Evolutionary conservation across 2,888 invertebrate species (phyloP), one percentile per base, ranked within the genome.

Genomic region (Sinelater perroti): DNA sequence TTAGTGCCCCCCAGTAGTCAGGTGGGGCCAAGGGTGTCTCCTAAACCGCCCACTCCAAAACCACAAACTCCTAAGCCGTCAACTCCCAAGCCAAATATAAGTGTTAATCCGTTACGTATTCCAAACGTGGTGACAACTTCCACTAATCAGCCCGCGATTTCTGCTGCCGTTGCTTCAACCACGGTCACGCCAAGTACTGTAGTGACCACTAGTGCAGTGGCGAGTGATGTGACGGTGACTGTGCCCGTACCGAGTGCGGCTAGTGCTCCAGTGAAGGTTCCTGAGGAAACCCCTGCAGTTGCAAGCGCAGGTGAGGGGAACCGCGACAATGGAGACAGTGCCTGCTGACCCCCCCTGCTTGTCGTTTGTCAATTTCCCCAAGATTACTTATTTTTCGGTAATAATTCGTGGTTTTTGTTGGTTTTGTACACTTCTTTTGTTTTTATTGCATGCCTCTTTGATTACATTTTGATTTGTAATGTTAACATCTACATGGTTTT

Each of bases 281-380:
- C 44, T 11, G 54, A 59, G 28, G 54, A 54, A 50, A 53, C 26
- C 31, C 54, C 54, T 30, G 62, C 67, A 53, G 66, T 70, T 61
- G 67, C 71, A 71, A 74, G 71, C 71, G 70, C 75, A 70, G 73
- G 73, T 73, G 77, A 77, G 71, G 73, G 72, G 68, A 75, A 71
- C 72, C 74, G 75, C 68, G 76, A 75, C 69, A 75, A 75, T 63
- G 77, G 76, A 70, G 75, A 75, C 68, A 75, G 71, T 74, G 76
- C 77, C 77, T 76, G 77, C 77, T 78, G 78, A 77, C 69, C 73
- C 70, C 70, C 69, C 70, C 69, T 71, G 72, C 73, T 73, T 72
- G 73, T 69, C 71, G 70, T 71, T 72, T 72, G 73, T 72, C 72
- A 75, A 67, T 69, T 64, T 72, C 67, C 72, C 68, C 71, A 70